These are phyloP conservation scores for Bruchidius siliquastri DNA, from an alignment of 2,888 invertebrate genomes.

Conservation along the genomic window DNA sequence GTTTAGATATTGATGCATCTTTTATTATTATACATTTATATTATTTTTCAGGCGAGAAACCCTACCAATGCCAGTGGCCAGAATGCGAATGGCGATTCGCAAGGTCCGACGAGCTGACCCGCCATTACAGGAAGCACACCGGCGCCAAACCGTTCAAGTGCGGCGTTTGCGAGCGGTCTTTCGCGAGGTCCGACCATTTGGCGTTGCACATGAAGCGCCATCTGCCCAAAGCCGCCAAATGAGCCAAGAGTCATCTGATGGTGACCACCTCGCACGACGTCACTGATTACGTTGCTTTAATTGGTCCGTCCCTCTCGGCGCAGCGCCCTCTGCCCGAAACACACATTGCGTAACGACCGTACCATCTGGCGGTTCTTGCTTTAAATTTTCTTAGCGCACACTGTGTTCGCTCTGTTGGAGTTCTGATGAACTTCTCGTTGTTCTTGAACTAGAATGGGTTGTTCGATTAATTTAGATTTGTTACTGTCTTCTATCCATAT, in stretches of 20 bases:
- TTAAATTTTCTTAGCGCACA: too few relatives aligned
- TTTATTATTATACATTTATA: too few relatives aligned
- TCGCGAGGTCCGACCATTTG: conserved; percentile 92
- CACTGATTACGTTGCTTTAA: not conserved
- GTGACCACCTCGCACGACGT: not conserved
- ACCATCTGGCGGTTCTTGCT: not conserved
- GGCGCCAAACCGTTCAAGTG: conserved; percentile 97
- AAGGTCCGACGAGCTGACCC: conserved; percentile 90
- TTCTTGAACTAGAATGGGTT: too few relatives aligned
- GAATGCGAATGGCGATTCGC: conserved; percentile 98
- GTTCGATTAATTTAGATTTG: too few relatives aligned
- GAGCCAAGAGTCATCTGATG: conserved; percentile 17
- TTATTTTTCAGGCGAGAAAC: conserved; percentile 80
- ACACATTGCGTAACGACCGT: not conserved
- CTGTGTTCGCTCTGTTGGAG: too few relatives aligned
- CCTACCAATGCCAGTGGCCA: conserved; percentile 96
- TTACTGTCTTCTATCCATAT: too few relatives aligned
- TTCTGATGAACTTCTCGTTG: too few relatives aligned
- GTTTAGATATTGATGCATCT: too few relatives aligned
- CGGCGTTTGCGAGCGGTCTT: conserved; percentile 89
- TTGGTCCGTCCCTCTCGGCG: not conserved
- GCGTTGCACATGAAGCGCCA: conserved; percentile 96
- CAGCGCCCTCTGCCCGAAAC: not conserved
- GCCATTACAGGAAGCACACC: conserved; percentile 95
- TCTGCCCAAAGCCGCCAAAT: conserved; percentile 81